phyloP scores from a whole-genome alignment of 2,113 vertebrate species.

The Lepus americanus region DNA sequence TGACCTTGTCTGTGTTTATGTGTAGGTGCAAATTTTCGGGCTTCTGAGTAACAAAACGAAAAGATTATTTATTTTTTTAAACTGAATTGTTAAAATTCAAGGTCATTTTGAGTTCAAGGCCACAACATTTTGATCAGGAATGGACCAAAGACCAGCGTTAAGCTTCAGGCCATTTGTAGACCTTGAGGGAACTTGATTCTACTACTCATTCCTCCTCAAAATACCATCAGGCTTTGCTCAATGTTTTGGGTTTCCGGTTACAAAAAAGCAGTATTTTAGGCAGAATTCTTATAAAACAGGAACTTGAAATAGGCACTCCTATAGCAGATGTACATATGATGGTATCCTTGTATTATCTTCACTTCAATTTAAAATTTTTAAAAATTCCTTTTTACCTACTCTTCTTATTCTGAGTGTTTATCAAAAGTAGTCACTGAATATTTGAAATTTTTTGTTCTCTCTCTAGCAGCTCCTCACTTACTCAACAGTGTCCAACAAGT shows the following conservation, averaged over 20 bases:
- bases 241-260: not conserved
- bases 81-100: not conserved
- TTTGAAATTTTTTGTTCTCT: constrained; percentile 71
- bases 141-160: not conserved
- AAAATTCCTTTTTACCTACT: not conserved
- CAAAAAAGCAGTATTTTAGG: not conserved
- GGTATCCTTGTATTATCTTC: not conserved
- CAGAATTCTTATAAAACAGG: constrained; percentile 54
- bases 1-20: not conserved
- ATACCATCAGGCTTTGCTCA: not conserved
- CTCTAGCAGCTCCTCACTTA: constrained; percentile 47
- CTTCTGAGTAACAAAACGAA: not conserved
- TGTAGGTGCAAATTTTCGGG: not conserved
- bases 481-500: constrained; percentile 65
- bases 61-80: not conserved
- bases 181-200: not conserved
- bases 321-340: not conserved
- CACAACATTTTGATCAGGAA: not conserved
- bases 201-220: not conserved
- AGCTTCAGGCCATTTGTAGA: not conserved
- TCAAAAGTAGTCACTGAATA: constrained; percentile 9
- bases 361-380: constrained; percentile 36
- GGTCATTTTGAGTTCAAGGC: constrained; percentile 41
- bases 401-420: constrained; percentile 1
- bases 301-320: constrained; percentile 20